Base-by-base conservation (phyloP, 2,888 invertebrate species). In the Archaeoteleia sp. region DNA sequence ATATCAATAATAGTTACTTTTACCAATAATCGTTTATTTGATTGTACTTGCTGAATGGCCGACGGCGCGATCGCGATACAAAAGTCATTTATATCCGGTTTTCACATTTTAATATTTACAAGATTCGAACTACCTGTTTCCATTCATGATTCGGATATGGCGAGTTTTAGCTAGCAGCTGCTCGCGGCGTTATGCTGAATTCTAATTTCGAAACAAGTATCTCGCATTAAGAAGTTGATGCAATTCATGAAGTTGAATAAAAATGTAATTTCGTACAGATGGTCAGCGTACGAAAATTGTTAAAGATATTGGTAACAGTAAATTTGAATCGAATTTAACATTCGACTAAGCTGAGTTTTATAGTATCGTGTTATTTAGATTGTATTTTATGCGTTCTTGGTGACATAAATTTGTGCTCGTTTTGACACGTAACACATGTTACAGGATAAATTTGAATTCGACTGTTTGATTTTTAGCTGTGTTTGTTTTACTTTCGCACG, bases 71-170 rank as follows among this genome's bases (percentile, higher is more conserved):
- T n/a, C n/a, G n/a, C n/a, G n/a, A n/a, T n/a, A n/a, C n/a, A n/a
- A n/a, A n/a, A n/a, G n/a, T n/a, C n/a, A n/a, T n/a, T n/a, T n/a
- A n/a, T n/a, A n/a, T n/a, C n/a, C n/a, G n/a, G n/a, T n/a, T n/a
- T n/a, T n/a, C n/a, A n/a, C n/a, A n/a, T n/a, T n/a, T n/a, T n/a
- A n/a, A n/a, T n/a, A n/a, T n/a, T n/a, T n/a, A n/a, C n/a, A n/a
- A n/a, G n/a, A n/a, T n/a, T n/a, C n/a, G n/a, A n/a, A n/a, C n/a
- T n/a, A 46, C 46, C 53, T 40, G 51, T 27, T 51, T 51, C 39
- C 39, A 53, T 61, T 51, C 46, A 53, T 51, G 45, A 5, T 30
- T 51, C 42, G 14, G 42, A 35, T 60, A 43, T 30, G 35, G 10
- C 34, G 20, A 20, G 27, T 9, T 17, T 27, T 14, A 7, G 20